Conservation (phyloP, 2,888 invertebrate genomes). For the Rhabditophanes sp. region DNA sequence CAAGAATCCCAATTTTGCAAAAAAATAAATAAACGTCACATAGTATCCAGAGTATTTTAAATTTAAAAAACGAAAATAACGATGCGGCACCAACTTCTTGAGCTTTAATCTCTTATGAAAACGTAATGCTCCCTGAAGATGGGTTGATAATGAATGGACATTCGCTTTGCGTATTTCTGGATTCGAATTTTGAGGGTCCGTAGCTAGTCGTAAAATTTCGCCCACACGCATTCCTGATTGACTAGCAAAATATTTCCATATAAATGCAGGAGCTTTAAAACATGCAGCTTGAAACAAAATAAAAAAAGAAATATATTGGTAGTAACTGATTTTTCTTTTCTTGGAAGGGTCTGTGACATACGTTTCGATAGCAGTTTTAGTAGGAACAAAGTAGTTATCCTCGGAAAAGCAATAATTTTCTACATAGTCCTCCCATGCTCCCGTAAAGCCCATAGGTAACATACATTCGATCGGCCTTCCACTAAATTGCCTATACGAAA, state of each 20-base stretch:
- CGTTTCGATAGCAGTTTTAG: constrained; percentile 14
- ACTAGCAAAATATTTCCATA: constrained; percentile 40
- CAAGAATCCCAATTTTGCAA: constrained; percentile 30
- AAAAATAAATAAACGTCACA: constrained; percentile 29
- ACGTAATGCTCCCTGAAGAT: constrained; percentile 33
- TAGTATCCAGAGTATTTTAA: constrained; percentile 28
- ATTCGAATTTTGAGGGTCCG: constrained; percentile 36
- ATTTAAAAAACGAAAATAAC: constrained; percentile 2
- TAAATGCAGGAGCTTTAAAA: constrained; percentile 34
- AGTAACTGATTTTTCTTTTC: constrained; percentile 13
- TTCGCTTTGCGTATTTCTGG: constrained; percentile 33
- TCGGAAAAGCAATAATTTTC: constrained; percentile 36
- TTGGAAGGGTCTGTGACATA: constrained; percentile 6
- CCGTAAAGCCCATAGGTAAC: constrained; percentile 14
- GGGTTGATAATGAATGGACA: constrained; percentile 27
- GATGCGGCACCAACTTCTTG: constrained; percentile 12
- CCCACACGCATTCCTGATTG: constrained; percentile 42
- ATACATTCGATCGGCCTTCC: constrained; percentile 39
- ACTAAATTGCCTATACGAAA: constrained; percentile 40
- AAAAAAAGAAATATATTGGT: constrained; percentile 32
- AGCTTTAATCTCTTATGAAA: constrained; percentile 39
- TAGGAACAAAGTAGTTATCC: constrained; percentile 38
- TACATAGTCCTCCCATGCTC: constrained; percentile 11
- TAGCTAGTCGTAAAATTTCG: constrained; percentile 33
- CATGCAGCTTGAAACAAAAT: constrained; percentile 37